These are phyloP conservation scores for Dermochelys coriacea DNA, from an alignment of 2,797 vertebrate genomes.

Conservation along the genomic window DNA sequence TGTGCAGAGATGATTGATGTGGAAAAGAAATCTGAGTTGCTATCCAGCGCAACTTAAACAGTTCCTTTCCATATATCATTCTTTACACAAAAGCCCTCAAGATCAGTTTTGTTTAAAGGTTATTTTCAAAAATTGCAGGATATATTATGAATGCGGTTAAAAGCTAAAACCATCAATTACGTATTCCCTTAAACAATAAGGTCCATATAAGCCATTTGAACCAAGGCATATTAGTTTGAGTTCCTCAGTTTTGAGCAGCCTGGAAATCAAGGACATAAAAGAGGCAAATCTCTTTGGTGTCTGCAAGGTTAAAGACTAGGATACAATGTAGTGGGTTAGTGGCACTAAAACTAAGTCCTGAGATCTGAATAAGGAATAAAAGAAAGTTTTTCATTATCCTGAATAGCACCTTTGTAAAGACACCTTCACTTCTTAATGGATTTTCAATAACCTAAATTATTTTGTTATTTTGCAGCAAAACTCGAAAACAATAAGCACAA, in stretches of 20 bases:
- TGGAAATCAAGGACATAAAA: constrained; percentile 17
- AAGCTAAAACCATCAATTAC: constrained; percentile 64
- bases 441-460: constrained; percentile 63
- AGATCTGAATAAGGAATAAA: constrained; percentile 28
- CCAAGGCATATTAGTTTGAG: not conserved
- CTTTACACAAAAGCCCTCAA: constrained; percentile 59
- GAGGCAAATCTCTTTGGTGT: constrained; percentile 37
- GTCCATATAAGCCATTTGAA: constrained; percentile 18
- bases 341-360: not conserved
- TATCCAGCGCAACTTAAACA: constrained; percentile 60
- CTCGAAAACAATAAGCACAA: constrained; percentile 63
- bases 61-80: constrained; percentile 68
- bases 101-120: constrained; percentile 80
- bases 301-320: constrained; percentile 15
- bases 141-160: constrained; percentile 62
- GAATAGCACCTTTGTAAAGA: constrained; percentile 52
- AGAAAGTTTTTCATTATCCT: constrained; percentile 23
- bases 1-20: constrained; percentile 67
- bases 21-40: constrained; percentile 40
- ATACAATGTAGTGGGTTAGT: not conserved
- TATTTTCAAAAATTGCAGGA: constrained; percentile 80
- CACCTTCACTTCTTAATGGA: constrained; percentile 72
- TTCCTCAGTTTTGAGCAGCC: not conserved
- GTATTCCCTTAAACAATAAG: not conserved
- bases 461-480: constrained; percentile 67